These are phyloP conservation scores for Drosophila stalkeri DNA, from an alignment of 2,888 invertebrate species.

Conservation along the genomic window DNA sequence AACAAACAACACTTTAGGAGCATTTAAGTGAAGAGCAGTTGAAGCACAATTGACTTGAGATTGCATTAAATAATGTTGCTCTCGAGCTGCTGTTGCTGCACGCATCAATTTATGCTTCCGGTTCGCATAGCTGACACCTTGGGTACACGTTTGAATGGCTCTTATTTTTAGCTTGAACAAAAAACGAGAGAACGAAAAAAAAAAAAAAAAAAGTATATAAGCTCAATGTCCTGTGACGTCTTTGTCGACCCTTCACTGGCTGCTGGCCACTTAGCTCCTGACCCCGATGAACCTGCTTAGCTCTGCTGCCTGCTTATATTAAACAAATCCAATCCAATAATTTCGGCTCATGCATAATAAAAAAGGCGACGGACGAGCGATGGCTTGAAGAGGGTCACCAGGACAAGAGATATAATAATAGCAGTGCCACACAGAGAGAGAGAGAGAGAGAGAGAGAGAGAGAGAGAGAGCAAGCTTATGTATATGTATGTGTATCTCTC, in stretches of 20 bases:
- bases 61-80: too few species aligned
- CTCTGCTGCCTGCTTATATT: conserved; percentile 45
- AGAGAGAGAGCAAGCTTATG: neutral
- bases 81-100: neutral
- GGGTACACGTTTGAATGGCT: conserved; percentile 24
- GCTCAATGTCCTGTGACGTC: conserved; percentile 12
- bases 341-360: conserved; percentile 67
- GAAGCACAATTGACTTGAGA: too few species aligned
- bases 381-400: conserved; percentile 56
- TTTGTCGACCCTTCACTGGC: conserved; percentile 23
- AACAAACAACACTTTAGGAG: neutral
- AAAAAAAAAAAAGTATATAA: neutral
- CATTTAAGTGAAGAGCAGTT: too few species aligned
- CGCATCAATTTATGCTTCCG: neutral
- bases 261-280: conserved; percentile 48
- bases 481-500: conserved; percentile 5
- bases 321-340: conserved; percentile 63
- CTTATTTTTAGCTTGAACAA: conserved; percentile 17
- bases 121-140: conserved; percentile 10
- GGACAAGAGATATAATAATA: conserved; percentile 10
- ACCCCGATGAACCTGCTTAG: conserved; percentile 41
- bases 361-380: conserved; percentile 60
- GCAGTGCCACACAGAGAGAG: neutral
- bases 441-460: neutral
- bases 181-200: neutral